Percentiles rank a stretch among this genome's conserved stretches.
phyloP scores from a whole-genome alignment of 2,888 invertebrate species.

The Autographa pulchrina region DNA sequence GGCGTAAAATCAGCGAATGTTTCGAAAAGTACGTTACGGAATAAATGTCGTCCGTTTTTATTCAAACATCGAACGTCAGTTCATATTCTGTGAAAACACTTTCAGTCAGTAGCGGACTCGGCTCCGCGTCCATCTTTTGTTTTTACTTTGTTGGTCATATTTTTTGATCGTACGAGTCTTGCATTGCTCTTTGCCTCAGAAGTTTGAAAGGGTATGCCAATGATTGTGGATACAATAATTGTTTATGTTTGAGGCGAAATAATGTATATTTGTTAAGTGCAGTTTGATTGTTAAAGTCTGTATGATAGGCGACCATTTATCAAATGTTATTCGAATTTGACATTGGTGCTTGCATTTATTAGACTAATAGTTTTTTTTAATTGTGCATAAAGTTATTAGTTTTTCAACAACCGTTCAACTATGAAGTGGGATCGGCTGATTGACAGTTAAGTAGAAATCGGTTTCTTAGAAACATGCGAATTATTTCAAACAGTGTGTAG shows the following conservation, averaged over 20 bases:
- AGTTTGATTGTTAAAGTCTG: too few relatives aligned
- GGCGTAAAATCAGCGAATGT: neutral
- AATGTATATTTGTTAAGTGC: neutral
- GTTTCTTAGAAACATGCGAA: neutral
- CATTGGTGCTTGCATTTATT: too few relatives aligned
- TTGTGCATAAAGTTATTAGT: too few relatives aligned
- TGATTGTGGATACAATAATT: neutral
- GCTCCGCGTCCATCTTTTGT: neutral
- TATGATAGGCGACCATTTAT: too few relatives aligned
- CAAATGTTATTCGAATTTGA: too few relatives aligned
- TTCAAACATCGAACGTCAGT: neutral
- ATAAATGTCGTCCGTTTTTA: neutral
- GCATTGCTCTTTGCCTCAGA: neutral
- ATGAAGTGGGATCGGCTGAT: neutral
- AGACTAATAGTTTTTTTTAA: too few relatives aligned
- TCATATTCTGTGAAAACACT: neutral
- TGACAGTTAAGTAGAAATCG: too few relatives aligned
- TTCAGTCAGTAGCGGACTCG: neutral
- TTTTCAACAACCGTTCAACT: neutral
- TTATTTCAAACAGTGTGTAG: neutral
- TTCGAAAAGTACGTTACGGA: neutral
- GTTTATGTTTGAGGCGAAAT: neutral
- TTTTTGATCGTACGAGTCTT: neutral
- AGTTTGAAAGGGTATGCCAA: neutral
- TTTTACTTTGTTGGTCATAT: neutral